These are phyloP conservation scores for Adelphocoris suturalis DNA, from an alignment of 2,888 invertebrate genomes.

Conservation along the genomic window DNA sequence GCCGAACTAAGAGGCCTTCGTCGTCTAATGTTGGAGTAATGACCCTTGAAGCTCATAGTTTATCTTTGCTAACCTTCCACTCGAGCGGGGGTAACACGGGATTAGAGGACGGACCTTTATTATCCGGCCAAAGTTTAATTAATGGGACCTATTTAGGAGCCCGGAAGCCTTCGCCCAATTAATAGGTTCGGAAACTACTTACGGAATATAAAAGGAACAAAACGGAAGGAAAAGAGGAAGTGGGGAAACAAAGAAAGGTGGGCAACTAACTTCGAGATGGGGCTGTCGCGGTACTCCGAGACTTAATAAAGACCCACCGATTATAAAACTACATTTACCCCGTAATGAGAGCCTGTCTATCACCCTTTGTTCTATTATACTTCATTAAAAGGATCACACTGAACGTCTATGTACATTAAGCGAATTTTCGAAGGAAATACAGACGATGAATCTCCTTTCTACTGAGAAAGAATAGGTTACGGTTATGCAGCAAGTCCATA, in stretches of 20 bases:
- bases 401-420: no score
- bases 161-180: conserved; percentile 43
- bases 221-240: neutral
- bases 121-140: conserved; percentile 57
- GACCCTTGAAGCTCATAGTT: conserved; percentile 61
- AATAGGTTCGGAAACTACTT: conserved; percentile 44
- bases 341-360: no score
- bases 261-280: no score
- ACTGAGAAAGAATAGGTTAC: no score
- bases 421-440: no score
- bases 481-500: no score
- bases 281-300: no score
- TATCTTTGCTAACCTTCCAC: conserved; percentile 61
- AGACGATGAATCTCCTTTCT: no score
- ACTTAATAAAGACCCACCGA: no score
- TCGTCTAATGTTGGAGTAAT: conserved; percentile 59
- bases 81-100: conserved; percentile 7
- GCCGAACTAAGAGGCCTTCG: conserved; percentile 5
- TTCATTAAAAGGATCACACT: no score
- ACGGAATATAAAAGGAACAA: conserved; percentile 9
- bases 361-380: no score
- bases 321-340: no score
- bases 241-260: neutral
- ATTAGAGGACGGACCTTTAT: conserved; percentile 52
- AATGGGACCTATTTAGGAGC: conserved; percentile 51